Evolutionary conservation across 2,113 vertebrate species (phyloP), one percentile per base, ranked within the genome.

Genomic region (Rhinoderma darwinii): DNA sequence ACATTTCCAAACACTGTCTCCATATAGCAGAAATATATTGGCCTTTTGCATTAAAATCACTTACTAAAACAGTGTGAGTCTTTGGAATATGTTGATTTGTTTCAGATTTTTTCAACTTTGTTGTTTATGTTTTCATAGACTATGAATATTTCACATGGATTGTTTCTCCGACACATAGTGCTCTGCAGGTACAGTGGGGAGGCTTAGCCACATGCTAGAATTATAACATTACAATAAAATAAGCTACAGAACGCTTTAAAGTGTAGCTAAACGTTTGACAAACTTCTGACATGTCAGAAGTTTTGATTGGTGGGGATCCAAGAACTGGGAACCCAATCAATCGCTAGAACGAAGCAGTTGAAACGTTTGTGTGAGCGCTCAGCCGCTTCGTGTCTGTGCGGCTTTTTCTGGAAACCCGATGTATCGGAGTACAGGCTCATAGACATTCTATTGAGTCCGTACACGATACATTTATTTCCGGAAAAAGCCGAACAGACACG

Each of bases 11-110:
- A 61, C 37, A 41, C 43, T 47, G 39, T 30, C 56, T 66, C 37
- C 41, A 39, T 82, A 30, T 81, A 81, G 54, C 10, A 22, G 54
- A 51, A 14, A 22, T 9, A 35, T 9, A 32, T 54, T 54, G 47
- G 8, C 76, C 50, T 78, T 78, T 54, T 78, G 47, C 50, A 54
- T 35, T 78, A 78, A 50, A 78, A 35, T 78, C 17, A 54, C 30
- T 56, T 59, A 22, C 27, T 37, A 47, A 39, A 59, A 8, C 41
- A n/a, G 72, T 5, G 22, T 14, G 39, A 12, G 72, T n/a, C 39
- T 43, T n/a, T n/a, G 37, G 25, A 30, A 75, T 27, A 75, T 75
- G 32, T 41, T 25, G 41, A 75, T 75, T 75, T 75, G 22, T 75
- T 27, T n/a, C 9, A n/a, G 22, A 3, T 5, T 73, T 39, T 73